Percentiles rank a stretch among this genome's conserved stretches.
Conservation (phyloP, 2,888 invertebrate species). For the Bombyx huttoni region DNA sequence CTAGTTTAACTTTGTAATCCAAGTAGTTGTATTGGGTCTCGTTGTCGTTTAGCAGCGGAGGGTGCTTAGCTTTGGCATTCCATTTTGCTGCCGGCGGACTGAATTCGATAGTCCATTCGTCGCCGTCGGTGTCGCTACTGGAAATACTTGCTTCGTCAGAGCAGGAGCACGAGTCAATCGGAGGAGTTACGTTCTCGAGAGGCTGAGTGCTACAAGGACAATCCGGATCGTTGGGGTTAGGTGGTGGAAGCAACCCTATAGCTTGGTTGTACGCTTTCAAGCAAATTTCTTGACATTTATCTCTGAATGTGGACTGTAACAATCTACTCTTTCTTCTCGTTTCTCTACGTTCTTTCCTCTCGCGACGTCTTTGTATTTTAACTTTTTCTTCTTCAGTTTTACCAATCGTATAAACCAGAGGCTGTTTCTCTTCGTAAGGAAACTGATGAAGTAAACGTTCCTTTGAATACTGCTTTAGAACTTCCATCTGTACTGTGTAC, state of each 20-base stretch:
- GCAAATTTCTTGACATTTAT: conserved; percentile 62
- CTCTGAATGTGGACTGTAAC: conserved; percentile 54
- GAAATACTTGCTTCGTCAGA: conserved; percentile 44
- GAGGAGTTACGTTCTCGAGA: conserved; percentile 19
- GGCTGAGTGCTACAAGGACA: conserved; percentile 45
- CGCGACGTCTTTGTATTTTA: conserved; percentile 44
- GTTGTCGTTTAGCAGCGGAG: conserved; percentile 24
- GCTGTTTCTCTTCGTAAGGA: conserved; percentile 59
- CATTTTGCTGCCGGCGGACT: conserved; percentile 51
- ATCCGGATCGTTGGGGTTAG: conserved; percentile 46
- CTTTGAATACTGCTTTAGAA: conserved; percentile 58
- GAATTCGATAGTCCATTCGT: conserved; percentile 60
- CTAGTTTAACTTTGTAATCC: conserved; percentile 55
- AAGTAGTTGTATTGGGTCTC: conserved; percentile 52
- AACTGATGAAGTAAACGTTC: conserved; percentile 50
- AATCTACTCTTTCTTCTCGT: conserved; percentile 49
- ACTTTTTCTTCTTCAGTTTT: conserved; percentile 49
- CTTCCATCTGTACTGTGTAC: conserved; percentile 59
- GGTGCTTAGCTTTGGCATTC: conserved; percentile 50
- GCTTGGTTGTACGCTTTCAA: conserved; percentile 63
- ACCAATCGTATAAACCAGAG: conserved; percentile 50
- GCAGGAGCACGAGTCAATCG: conserved; percentile 57
- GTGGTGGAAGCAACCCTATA: conserved; percentile 48
- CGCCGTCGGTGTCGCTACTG: conserved; percentile 54
- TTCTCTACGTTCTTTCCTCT: conserved; percentile 50